Percentiles rank a stretch among this genome's conserved stretches.
Conservation (phyloP, 2,113 vertebrate species). For the Sinocyclocheilus maitianheensis region DNA sequence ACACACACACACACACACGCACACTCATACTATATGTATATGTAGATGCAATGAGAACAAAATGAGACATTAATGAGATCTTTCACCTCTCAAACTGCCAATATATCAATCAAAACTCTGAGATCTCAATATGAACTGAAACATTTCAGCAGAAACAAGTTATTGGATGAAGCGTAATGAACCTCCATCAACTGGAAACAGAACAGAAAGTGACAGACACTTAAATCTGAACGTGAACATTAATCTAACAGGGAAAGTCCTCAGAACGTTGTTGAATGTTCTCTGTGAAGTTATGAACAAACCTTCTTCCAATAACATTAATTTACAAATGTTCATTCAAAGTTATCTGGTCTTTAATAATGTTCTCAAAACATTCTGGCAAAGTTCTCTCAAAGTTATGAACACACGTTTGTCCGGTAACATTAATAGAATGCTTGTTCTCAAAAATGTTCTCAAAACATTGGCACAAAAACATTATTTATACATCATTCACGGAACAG, state of each 20-base stretch:
- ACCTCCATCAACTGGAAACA: too few species aligned
- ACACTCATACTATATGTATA: background rate
- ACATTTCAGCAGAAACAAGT: background rate
- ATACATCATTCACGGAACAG: too few species aligned
- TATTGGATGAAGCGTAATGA: background rate
- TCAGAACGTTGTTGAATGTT: background rate
- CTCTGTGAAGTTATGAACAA: too few species aligned
- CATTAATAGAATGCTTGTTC: background rate
- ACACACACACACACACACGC: constrained; percentile 9
- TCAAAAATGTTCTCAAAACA: background rate
- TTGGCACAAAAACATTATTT: too few species aligned
- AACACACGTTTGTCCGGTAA: background rate
- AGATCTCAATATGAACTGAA: background rate
- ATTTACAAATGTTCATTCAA: background rate
- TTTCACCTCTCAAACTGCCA: background rate
- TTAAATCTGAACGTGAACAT: background rate
- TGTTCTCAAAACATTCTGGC: background rate
- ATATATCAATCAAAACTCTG: background rate
- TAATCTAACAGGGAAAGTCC: background rate
- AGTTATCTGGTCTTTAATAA: too few species aligned
- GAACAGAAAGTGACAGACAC: too few species aligned
- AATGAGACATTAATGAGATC: background rate
- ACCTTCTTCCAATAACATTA: too few species aligned
- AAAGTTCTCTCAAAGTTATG: background rate
- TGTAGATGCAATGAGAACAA: background rate